A percentile compares a stretch with the other conserved stretches of the same genome.
These are phyloP conservation scores for Oenanthe melanoleuca DNA, from an alignment of 2,113 vertebrate species.

Conservation along the genomic window DNA sequence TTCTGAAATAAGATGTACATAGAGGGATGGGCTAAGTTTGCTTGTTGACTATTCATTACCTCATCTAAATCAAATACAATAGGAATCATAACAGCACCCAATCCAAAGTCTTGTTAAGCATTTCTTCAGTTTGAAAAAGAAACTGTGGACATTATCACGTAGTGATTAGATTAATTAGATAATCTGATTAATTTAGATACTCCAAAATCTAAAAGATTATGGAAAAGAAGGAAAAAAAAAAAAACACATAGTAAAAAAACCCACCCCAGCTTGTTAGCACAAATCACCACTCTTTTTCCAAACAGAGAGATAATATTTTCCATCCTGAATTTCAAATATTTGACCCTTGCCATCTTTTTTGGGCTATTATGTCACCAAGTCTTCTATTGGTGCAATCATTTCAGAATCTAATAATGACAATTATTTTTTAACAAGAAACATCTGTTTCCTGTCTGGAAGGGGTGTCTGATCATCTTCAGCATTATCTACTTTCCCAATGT, in stretches of 20 bases:
- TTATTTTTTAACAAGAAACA: background rate
- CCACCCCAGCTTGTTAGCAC: accelerated
- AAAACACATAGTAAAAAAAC: too few species aligned
- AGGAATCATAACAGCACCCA: accelerated
- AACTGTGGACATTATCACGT: background rate
- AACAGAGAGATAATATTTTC: background rate
- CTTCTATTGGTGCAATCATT: background rate
- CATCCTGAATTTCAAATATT: background rate
- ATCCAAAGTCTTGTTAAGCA: background rate
- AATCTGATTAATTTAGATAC: background rate
- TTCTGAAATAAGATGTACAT: background rate
- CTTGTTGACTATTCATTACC: background rate
- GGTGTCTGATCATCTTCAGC: background rate
- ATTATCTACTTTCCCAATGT: background rate
- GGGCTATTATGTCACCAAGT: background rate
- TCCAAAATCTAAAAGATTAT: background rate
- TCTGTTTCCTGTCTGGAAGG: background rate
- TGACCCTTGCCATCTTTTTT: background rate
- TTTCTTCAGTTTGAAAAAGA: background rate
- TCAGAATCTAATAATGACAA: background rate
- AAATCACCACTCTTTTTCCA: background rate
- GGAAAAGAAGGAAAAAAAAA: too few species aligned
- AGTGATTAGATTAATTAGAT: background rate
- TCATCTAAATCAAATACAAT: background rate
- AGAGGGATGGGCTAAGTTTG: background rate